phyloP scores from a whole-genome alignment of 2,888 invertebrate genomes.

The Apodemia mormo region DNA sequence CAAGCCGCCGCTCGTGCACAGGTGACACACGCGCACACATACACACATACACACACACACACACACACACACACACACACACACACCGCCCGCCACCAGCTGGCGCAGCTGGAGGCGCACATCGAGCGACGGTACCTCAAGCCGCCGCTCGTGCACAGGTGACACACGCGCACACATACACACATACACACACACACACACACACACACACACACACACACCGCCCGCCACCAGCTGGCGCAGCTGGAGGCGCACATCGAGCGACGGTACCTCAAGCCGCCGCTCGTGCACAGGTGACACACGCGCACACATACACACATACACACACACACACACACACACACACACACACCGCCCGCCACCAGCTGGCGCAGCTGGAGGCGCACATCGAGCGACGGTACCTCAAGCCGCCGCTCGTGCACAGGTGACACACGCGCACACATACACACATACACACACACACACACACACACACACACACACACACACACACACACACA shows the following conservation, averaged over 20 bases:
- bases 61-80: background rate
- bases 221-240: constrained; percentile 86
- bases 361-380: constrained; percentile 91
- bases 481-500: too few species aligned
- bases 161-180: constrained; percentile 28
- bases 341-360: constrained; percentile 64
- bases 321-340: background rate
- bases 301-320: background rate
- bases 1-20: constrained; percentile 92
- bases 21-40: constrained; percentile 46
- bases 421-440: constrained; percentile 53
- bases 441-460: background rate
- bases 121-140: constrained; percentile 96
- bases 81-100: constrained; percentile 84
- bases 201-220: background rate
- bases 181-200: background rate
- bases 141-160: constrained; percentile 90
- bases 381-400: constrained; percentile 96
- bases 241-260: constrained; percentile 95
- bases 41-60: background rate
- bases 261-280: constrained; percentile 95
- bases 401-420: constrained; percentile 94
- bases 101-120: constrained; percentile 92
- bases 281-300: constrained; percentile 84
- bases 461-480: background rate